Percentiles rank a stretch among this genome's conserved stretches.
Evolutionary conservation across 1,140 invertebrate species (phyloP).

Genomic region (Maconellicoccus hirsutus): DNA sequence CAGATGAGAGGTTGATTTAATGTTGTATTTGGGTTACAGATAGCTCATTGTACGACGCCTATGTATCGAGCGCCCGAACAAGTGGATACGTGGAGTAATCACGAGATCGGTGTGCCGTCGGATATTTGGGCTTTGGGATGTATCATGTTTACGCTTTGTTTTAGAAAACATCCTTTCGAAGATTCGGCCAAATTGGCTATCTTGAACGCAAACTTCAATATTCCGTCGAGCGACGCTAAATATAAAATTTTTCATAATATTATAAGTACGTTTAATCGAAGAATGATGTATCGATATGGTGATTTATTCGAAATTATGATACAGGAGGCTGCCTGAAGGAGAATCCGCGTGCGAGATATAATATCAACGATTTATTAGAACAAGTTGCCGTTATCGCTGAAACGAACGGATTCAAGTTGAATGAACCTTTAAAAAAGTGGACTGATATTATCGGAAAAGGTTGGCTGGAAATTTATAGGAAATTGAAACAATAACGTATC

Average conservation of each 20-base stretch:
- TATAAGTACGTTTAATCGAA: conserved; percentile 53
- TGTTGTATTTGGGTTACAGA: conserved; percentile 34
- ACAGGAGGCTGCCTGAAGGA: conserved; percentile 68
- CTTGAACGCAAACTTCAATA: conserved; percentile 86
- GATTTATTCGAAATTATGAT: conserved; percentile 30
- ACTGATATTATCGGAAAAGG: background rate
- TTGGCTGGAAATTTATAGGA: background rate
- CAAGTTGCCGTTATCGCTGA: conserved; percentile 75
- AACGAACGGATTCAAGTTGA: conserved; percentile 62
- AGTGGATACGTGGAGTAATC: conserved; percentile 95
- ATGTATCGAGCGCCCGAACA: conserved; percentile 92
- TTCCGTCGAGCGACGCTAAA: conserved; percentile 65
- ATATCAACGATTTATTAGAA: conserved; percentile 66
- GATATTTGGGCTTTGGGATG: conserved; percentile 98
- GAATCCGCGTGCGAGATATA: conserved; percentile 65
- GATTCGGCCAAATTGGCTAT: conserved; percentile 92
- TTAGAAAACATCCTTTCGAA: conserved; percentile 91
- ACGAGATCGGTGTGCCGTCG: conserved; percentile 70
- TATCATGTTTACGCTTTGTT: conserved; percentile 84
- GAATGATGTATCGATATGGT: background rate
- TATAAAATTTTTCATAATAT: conserved; percentile 80
- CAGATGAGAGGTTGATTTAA: conserved; percentile 8
- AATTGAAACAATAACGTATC: no score
- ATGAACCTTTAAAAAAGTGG: conserved; percentile 50
- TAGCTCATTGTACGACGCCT: conserved; percentile 64